These are phyloP conservation scores for Physocephala rufipes DNA, from an alignment of 2,888 invertebrate species.

Conservation along the genomic window DNA sequence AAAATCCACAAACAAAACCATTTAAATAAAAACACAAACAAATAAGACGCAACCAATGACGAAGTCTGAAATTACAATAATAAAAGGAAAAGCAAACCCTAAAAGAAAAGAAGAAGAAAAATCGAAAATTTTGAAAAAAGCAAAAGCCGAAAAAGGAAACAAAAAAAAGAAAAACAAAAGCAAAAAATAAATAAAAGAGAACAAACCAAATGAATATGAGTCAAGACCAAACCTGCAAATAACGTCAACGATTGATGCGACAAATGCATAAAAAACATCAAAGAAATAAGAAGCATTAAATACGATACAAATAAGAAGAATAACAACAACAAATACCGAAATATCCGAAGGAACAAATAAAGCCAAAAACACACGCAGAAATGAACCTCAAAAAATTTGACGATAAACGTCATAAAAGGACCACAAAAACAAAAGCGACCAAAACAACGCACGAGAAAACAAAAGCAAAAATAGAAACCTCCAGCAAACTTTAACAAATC, in stretches of 20 bases:
- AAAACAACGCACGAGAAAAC: background rate
- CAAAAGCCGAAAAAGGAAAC: background rate
- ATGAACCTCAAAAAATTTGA: constrained; percentile 21
- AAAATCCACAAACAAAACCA: constrained; percentile 11
- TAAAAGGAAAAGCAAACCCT: too few species aligned
- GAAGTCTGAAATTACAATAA: too few species aligned
- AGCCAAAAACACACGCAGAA: background rate
- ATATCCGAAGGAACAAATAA: background rate
- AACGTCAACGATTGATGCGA: background rate
- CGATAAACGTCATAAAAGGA: constrained; percentile 17
- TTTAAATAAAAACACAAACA: background rate
- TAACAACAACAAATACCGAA: background rate
- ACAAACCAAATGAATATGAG: background rate
- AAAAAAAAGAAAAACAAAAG: background rate
- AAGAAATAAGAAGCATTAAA: constrained; percentile 8
- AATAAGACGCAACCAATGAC: too few species aligned
- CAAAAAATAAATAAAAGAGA: background rate
- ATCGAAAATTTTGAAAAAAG: background rate
- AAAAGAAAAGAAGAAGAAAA: background rate
- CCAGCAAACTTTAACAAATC: constrained; percentile 2
- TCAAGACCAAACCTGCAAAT: background rate
- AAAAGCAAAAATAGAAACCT: constrained; percentile 15
- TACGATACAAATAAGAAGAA: background rate
- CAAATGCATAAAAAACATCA: background rate
- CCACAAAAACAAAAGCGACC: constrained; percentile 5